Evolutionary conservation across 2,888 invertebrate genomes (phyloP).

Genomic region (Campoletis raptor): DNA sequence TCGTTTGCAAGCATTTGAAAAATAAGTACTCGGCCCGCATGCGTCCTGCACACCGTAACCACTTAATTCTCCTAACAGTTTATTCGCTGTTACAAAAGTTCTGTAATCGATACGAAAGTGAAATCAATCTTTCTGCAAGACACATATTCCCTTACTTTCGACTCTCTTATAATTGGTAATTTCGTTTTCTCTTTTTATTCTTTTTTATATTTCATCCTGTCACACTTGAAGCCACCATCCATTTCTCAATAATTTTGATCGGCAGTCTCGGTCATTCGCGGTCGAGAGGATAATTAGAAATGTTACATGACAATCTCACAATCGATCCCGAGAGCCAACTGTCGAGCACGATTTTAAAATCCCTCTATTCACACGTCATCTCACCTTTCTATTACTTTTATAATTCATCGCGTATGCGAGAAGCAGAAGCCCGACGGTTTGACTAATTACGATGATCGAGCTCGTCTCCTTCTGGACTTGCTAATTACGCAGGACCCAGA

Average conservation of each 20-base stretch:
- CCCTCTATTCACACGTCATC: constrained; percentile 43
- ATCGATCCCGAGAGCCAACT: constrained; percentile 53
- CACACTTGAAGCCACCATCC: constrained; percentile 32
- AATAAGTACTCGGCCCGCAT: neutral
- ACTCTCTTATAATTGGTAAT: constrained; percentile 26
- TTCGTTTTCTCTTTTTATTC: neutral
- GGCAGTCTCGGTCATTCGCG: constrained; percentile 42
- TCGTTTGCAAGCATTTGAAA: neutral
- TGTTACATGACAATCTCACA: constrained; percentile 55
- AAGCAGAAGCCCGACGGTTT: constrained; percentile 21
- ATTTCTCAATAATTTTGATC: constrained; percentile 66
- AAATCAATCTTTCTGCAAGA: constrained; percentile 58
- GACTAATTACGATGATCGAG: constrained; percentile 56
- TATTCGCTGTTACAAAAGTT: constrained; percentile 41
- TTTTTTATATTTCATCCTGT: constrained; percentile 37
- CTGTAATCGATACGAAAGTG: constrained; percentile 59
- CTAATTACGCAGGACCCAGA: constrained; percentile 27
- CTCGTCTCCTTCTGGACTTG: constrained; percentile 29
- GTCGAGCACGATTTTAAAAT: constrained; percentile 47
- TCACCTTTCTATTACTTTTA: constrained; percentile 61
- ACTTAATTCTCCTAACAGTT: neutral
- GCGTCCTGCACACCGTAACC: neutral
- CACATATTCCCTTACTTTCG: constrained; percentile 42
- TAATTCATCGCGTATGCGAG: constrained; percentile 17
- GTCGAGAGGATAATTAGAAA: constrained; percentile 38